Evolutionary conservation across 1,140 invertebrate species (phyloP).

Genomic region (Sipha flava): DNA sequence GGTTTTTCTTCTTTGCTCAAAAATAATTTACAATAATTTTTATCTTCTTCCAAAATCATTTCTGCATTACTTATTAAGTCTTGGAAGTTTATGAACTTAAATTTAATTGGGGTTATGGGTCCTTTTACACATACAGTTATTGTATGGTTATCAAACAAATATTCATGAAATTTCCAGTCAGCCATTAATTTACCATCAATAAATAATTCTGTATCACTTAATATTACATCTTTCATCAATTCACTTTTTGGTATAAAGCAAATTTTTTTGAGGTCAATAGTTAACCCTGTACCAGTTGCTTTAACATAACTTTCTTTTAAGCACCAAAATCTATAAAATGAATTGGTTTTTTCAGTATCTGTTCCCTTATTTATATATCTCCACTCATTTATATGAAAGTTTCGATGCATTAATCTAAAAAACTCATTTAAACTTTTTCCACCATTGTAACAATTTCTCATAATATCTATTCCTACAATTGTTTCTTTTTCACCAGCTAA

Average conservation of each 20-base stretch:
- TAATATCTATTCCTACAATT: conserved; percentile 60
- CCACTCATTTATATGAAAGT: conserved; percentile 78
- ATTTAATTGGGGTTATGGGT: background rate
- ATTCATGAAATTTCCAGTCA: conserved; percentile 81
- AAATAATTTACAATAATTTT: conserved; percentile 37
- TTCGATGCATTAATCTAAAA: conserved; percentile 74
- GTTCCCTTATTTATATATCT: conserved; percentile 52
- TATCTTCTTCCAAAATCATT: conserved; percentile 37
- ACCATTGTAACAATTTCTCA: conserved; percentile 60
- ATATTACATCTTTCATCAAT: conserved; percentile 45
- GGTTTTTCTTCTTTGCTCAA: conserved; percentile 38
- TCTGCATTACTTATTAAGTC: conserved; percentile 39
- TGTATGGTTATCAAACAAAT: conserved; percentile 70
- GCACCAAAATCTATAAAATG: conserved; percentile 84
- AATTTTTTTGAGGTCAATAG: conserved; percentile 63
- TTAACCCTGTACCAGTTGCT: conserved; percentile 77
- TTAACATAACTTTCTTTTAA: conserved; percentile 95
- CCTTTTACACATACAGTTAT: conserved; percentile 60
- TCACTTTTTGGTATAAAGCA: conserved; percentile 59
- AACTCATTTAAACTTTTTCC: conserved; percentile 63
- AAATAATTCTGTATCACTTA: conserved; percentile 59
- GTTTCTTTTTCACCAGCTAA: conserved; percentile 60
- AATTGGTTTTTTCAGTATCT: conserved; percentile 53
- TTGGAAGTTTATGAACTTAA: conserved; percentile 38
- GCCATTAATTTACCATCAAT: conserved; percentile 52